Base-by-base conservation (phyloP, 2,113 vertebrate genomes). In the Murina feae region DNA sequence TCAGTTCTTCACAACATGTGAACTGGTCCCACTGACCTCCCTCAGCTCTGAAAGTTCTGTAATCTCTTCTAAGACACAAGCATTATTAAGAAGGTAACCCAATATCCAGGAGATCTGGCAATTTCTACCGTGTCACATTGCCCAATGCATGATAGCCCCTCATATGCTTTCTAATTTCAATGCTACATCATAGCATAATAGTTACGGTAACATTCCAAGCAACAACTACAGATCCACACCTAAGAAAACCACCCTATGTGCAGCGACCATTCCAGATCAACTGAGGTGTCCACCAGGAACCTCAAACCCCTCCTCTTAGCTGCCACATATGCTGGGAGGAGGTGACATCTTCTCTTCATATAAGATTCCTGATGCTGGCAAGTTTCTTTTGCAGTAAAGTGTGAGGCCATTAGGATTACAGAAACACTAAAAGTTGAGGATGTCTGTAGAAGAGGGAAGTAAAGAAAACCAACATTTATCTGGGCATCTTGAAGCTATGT, bases 41-140 rank as follows among this genome's bases (percentile, higher is more conserved):
- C 76, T 58, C 28, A 49, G 25, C 76, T 58, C 58, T 55, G 42
- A 35, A 75, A 58, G 35, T 91, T 78, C 49, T 93, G 37, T 91
- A 83, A 87, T 84, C 35, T 49, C 81, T 63, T 69, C 13, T 66
- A 51, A 90, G 71, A 92, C 66, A 72, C 79, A 84, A 96, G 44
- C 37, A 32, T 72, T 72, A 30, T 51, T 53, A 23, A 93, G 78
- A 92, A 92, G 65, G 35, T 80, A 83, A 80, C 42, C 49, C 75
- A 60, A 35, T 86, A 86, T 89, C 83, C 35, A 42, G 47, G 30
- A 90, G 72, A 63, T 60, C 11, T 63, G 18, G 68, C 37, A 92
- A 63, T 78, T 74, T 79, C 91, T 72, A 39, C 86, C 49, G 37
- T 42, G 44, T 47, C 65, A 88, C 9, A 4, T 47, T 84, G 17